Evolutionary conservation across 2,888 invertebrate genomes (phyloP).

Genomic region (Cheiracanthium punctorium): DNA sequence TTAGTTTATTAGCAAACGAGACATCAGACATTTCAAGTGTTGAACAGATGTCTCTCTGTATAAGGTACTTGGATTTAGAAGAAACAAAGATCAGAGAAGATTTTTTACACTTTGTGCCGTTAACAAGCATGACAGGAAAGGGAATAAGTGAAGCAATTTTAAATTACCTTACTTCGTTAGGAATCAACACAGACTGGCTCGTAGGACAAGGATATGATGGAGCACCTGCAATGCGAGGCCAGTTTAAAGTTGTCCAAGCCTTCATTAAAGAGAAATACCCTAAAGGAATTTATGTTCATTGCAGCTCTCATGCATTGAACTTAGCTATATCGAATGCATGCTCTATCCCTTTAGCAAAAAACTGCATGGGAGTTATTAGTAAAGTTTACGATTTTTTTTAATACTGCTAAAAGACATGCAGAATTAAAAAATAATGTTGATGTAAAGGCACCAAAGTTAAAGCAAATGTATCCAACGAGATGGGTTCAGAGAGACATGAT

Average conservation of each 20-base stretch:
- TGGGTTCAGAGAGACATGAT: too few species aligned
- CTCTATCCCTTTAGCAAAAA: background rate
- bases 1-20: background rate
- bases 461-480: too few species aligned
- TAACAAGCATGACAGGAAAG: background rate
- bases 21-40: background rate
- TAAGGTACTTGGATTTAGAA: background rate
- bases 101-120: background rate
- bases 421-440: background rate
- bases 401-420: background rate
- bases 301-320: background rate
- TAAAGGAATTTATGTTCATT: background rate
- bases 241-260: conserved; percentile 9
- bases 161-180: background rate
- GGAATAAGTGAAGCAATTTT: background rate
- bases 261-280: background rate
- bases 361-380: background rate
- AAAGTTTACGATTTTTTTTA: background rate
- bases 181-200: background rate
- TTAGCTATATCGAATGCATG: background rate
- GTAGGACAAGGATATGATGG: background rate
- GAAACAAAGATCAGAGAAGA: background rate
- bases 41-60: background rate
- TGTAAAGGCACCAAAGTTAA: too few species aligned
- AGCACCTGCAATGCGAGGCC: background rate